Evolutionary conservation across 2,113 vertebrate species (phyloP).

Genomic region (rat (Rattus norvegicus)): GRCr8 NC_086021.1:62735001-62735500

Average conservation of each 20-base stretch:
- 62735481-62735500: background rate
- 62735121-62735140: accelerated
- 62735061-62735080: background rate
- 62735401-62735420: background rate
- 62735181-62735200: background rate
- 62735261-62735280: background rate
- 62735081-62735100: background rate
- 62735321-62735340: background rate
- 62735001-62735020: background rate
- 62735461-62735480: background rate
- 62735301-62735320: background rate
- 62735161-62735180: background rate
- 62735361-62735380: background rate
- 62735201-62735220: background rate
- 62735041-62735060: background rate
- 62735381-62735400: background rate
- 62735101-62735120: background rate
- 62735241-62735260: background rate
- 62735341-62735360: background rate
- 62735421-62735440: background rate
- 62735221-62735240: background rate
- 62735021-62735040: background rate
- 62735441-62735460: background rate
- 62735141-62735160: background rate
- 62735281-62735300: background rate